Percentiles rank a stretch among this genome's conserved stretches.
Conservation (phyloP, 2,113 vertebrate species). For the Dolichotis patagonum region DNA sequence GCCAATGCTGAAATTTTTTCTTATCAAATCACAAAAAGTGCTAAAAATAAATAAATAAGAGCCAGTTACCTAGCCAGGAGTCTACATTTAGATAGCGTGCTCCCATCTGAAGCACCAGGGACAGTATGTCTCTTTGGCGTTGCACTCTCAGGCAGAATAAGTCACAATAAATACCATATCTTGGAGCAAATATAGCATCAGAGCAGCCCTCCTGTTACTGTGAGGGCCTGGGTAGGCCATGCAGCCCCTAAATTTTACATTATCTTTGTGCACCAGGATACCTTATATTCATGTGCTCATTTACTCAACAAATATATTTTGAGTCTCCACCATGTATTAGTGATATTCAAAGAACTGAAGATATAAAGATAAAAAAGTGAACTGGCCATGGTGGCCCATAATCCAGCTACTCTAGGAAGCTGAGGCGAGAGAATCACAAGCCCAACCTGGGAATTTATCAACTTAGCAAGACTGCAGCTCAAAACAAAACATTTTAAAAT, state of each 20-base stretch:
- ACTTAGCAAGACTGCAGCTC: background rate
- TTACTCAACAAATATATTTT: background rate
- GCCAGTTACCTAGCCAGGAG: background rate
- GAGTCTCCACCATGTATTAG: background rate
- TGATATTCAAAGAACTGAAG: background rate
- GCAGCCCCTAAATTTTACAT: background rate
- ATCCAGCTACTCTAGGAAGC: background rate
- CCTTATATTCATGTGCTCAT: background rate
- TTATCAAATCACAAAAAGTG: conserved; percentile 57
- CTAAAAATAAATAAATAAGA: conserved; percentile 75
- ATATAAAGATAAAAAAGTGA: background rate
- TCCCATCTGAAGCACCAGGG: conserved; percentile 5
- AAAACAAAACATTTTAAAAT: background rate
- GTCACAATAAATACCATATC: background rate
- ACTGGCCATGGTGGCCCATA: background rate
- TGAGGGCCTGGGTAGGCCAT: background rate
- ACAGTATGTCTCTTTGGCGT: background rate
- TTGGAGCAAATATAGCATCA: background rate
- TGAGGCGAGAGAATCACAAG: background rate
- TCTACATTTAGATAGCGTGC: background rate
- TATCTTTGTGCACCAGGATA: background rate
- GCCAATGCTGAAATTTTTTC: conserved; percentile 80
- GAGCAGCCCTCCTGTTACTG: background rate
- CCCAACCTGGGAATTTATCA: background rate
- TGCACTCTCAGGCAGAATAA: background rate